Conservation (phyloP, 2,797 vertebrate genomes). For the Xenops minutus region DNA sequence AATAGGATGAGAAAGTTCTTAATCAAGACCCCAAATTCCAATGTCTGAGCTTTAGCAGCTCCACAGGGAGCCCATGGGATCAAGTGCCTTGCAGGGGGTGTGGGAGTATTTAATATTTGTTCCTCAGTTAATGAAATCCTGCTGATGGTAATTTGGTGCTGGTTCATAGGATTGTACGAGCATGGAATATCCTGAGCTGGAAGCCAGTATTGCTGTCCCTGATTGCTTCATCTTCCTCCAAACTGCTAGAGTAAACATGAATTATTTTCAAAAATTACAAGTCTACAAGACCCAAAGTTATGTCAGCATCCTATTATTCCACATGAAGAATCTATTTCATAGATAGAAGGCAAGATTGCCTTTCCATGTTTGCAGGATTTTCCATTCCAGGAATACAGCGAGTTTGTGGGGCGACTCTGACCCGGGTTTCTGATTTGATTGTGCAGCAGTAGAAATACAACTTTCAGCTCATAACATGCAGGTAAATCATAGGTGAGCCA, state of each 20-base stretch:
- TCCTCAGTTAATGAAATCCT: neutral
- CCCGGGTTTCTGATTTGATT: neutral
- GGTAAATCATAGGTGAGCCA: neutral
- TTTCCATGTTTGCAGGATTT: neutral
- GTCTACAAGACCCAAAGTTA: neutral
- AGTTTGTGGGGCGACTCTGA: neutral
- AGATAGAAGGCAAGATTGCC: neutral
- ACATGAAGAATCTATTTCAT: rapidly evolving
- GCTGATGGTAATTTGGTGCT: neutral
- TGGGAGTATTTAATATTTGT: neutral
- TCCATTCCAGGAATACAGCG: neutral
- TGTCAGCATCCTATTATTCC: neutral
- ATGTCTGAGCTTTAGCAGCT: neutral
- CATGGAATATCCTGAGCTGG: rapidly evolving
- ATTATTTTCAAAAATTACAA: neutral
- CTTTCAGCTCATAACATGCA: neutral
- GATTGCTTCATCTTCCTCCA: neutral
- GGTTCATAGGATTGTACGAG: rapidly evolving
- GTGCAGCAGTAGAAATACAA: neutral
- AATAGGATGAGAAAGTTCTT: neutral
- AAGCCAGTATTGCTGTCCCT: neutral
- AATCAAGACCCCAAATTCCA: rapidly evolving
- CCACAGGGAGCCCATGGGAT: neutral
- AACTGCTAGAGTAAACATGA: rapidly evolving
- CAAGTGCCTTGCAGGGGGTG: neutral